Conservation (phyloP, 2,888 invertebrate genomes). For the Cosmorhoe ocellata region DNA sequence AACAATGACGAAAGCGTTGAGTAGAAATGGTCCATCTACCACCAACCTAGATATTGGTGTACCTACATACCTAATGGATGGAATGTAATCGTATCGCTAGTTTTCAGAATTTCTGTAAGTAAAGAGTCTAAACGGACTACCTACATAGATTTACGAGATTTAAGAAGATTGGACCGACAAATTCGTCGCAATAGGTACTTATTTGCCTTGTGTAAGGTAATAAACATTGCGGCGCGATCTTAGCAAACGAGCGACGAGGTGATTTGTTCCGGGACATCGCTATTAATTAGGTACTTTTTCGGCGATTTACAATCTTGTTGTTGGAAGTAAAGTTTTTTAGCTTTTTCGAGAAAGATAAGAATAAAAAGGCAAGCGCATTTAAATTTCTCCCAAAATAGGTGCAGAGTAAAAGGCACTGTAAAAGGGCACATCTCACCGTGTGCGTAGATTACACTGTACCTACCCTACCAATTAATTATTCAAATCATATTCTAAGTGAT, state of each 20-base stretch:
- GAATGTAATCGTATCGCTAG: too few relatives aligned
- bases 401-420: neutral
- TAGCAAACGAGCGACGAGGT: conserved; percentile 49
- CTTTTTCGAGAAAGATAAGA: too few relatives aligned
- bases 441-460: too few relatives aligned
- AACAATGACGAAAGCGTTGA: too few relatives aligned
- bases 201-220: conserved; percentile 40
- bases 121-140: too few relatives aligned
- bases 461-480: too few relatives aligned
- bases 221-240: conserved; percentile 29
- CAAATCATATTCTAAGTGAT: conserved; percentile 53
- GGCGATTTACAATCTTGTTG: conserved; percentile 43
- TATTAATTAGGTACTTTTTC: conserved; percentile 55
- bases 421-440: too few relatives aligned
- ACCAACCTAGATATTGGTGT: too few relatives aligned
- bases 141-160: conserved; percentile 35
- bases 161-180: conserved; percentile 36
- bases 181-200: conserved; percentile 45
- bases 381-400: neutral
- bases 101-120: too few relatives aligned
- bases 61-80: too few relatives aligned
- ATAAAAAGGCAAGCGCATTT: neutral
- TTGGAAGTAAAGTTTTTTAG: too few relatives aligned
- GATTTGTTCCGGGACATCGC: conserved; percentile 53
- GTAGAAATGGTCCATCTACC: too few relatives aligned